These are phyloP conservation scores for Blastobasis lacticolella DNA, from an alignment of 2,888 invertebrate species.

Conservation along the genomic window DNA sequence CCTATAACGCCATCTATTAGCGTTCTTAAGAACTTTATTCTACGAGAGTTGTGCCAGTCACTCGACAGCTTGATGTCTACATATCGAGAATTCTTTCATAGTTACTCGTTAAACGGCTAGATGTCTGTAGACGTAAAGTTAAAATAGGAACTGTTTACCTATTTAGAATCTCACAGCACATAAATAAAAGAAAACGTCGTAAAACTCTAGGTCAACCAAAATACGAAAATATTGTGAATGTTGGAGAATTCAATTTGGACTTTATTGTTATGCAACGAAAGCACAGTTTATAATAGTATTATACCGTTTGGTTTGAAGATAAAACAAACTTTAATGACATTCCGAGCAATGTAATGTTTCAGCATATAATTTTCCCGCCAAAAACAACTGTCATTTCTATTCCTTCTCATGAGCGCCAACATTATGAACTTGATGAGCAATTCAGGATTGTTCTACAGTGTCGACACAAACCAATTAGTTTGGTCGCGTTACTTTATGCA, in stretches of 20 bases:
- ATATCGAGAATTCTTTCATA: too few species aligned
- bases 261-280: too few species aligned
- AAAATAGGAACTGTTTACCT: background rate
- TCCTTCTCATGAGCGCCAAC: conserved; percentile 26
- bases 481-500: too few species aligned
- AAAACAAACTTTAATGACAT: conserved; percentile 4
- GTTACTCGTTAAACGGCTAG: background rate
- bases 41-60: too few species aligned
- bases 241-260: too few species aligned
- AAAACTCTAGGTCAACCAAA: conserved; percentile 4
- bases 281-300: too few species aligned
- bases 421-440: too few species aligned
- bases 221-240: background rate
- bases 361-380: conserved; percentile 52
- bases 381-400: conserved; percentile 26
- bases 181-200: conserved; percentile 1
- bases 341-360: conserved; percentile 22
- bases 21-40: too few species aligned
- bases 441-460: conserved; percentile 31
- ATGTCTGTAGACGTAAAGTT: conserved; percentile 1
- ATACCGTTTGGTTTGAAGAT: background rate
- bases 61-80: too few species aligned
- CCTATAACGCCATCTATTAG: too few species aligned
- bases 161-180: background rate
- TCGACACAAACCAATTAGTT: conserved; percentile 1